Percentiles rank a stretch among this genome's conserved stretches.
These are phyloP conservation scores for Glareola pratincola DNA, from an alignment of 2,113 vertebrate genomes.

Conservation along the genomic window DNA sequence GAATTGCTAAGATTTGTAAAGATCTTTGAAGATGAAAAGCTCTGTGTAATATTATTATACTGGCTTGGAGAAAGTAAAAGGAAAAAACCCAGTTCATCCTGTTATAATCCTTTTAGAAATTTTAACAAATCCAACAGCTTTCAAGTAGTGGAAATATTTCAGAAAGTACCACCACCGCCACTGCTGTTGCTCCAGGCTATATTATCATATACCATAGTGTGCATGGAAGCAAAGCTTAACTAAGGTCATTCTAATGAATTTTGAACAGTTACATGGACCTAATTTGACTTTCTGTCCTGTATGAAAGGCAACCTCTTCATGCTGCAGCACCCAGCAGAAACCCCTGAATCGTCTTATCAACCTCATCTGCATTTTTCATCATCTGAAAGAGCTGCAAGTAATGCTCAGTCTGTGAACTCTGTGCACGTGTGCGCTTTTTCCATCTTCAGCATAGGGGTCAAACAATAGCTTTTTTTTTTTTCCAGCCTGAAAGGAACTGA, in stretches of 20 bases:
- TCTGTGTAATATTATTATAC: constrained; percentile 59
- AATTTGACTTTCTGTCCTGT: constrained; percentile 46
- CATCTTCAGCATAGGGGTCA: neutral
- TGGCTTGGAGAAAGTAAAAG: constrained; percentile 54
- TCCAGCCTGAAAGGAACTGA: neutral
- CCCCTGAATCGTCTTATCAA: neutral
- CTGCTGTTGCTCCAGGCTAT: constrained; percentile 46
- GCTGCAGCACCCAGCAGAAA: constrained; percentile 12
- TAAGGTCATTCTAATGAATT: constrained; percentile 61
- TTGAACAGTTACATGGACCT: constrained; percentile 41
- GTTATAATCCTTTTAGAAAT: constrained; percentile 65
- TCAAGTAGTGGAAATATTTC: constrained; percentile 51
- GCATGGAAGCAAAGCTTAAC: constrained; percentile 49
- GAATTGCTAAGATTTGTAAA: constrained; percentile 55
- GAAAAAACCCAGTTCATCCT: constrained; percentile 41
- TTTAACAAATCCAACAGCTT: constrained; percentile 55
- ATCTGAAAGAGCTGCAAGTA: constrained; percentile 24
- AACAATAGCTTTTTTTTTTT: neutral
- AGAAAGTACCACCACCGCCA: neutral
- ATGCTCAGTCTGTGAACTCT: neutral
- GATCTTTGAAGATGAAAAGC: constrained; percentile 55
- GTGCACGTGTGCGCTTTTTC: neutral
- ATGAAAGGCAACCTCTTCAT: constrained; percentile 16
- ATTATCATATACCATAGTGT: constrained; percentile 27
- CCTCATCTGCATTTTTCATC: constrained; percentile 20